Evolutionary conservation across 2,888 invertebrate genomes (phyloP), one percentile per base, ranked within the genome.

Genomic region (Microchrysa polita): DNA sequence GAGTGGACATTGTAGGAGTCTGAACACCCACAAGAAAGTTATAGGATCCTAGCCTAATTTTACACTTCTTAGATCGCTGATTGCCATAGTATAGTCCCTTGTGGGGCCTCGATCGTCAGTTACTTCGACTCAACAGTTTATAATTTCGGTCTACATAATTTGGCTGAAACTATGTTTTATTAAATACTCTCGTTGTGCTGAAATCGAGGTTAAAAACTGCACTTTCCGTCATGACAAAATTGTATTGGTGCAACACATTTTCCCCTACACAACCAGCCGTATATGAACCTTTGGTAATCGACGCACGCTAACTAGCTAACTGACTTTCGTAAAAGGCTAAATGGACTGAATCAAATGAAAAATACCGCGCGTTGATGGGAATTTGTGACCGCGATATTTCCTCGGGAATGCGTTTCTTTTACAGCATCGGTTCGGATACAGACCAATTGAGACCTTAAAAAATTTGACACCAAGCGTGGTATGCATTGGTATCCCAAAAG

Each of bases 371-470:
- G 9, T 40, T 69, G 69, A 69, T 69, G 69, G 40, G 69, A 69
- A 69, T 57, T 42, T 69, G 69, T 34, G 69, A 69, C 69, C 69
- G 69, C 69, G 27, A 69, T 69, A 42, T 72, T 72, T 72, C 52
- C 60, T 57, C 67, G 22, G 44, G 75, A 75, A 75, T 75, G 72
- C 74, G 74, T 74, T 75, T 75, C 75, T 74, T 74, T 48, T 74
- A 44, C 61, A 55, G 67, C 75, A 73, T 48, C 20, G 22, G 40
- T 69, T 42, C 5, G 44, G 27, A 10, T 20, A 44, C 52, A 53
- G 60, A 71, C 76, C 76, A 76, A 76, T 76, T 76, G 76, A 76
- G 76, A 76, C 67, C 74, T 76, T 76, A 76, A 76, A 76, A 76
- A 76, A 74, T 76, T 76, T 76, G 76, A 76, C 76, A 76, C 76